Evolutionary conservation across 2,888 invertebrate genomes (phyloP).

Genomic region (Chrysomela aeneicollis): DNA sequence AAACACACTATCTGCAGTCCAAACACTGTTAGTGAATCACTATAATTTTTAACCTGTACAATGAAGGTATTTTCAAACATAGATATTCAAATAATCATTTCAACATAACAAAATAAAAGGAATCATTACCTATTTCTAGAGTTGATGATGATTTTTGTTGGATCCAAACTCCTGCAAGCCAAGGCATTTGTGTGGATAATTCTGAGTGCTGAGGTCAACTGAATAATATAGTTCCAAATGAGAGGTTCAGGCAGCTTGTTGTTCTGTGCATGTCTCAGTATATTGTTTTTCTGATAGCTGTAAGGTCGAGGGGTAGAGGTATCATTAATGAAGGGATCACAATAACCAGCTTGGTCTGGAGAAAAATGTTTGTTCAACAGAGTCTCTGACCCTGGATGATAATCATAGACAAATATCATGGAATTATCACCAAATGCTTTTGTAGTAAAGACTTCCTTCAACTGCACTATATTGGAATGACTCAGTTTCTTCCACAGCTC

Average conservation of each 20-base stretch:
- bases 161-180: slow-evolving; percentile 86
- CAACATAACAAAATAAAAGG: slow-evolving; percentile 1
- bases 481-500: slow-evolving; percentile 95
- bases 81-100: too few relatives aligned
- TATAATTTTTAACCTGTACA: too few relatives aligned
- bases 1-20: too few relatives aligned
- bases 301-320: slow-evolving; percentile 82
- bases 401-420: slow-evolving; percentile 95
- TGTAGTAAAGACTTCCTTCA: slow-evolving; percentile 93
- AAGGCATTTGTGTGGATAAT: slow-evolving; percentile 83
- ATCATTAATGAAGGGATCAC: slow-evolving; percentile 84
- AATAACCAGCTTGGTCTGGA: slow-evolving; percentile 69
- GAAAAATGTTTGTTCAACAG: slow-evolving; percentile 86
- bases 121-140: slow-evolving; percentile 52
- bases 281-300: slow-evolving; percentile 83
- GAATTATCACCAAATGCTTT: slow-evolving; percentile 97
- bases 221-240: slow-evolving; percentile 95
- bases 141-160: slow-evolving; percentile 82
- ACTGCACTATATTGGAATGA: slow-evolving; percentile 93
- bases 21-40: too few relatives aligned
- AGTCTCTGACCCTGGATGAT: slow-evolving; percentile 90
- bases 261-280: slow-evolving; percentile 78
- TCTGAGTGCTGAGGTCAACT: slow-evolving; percentile 91
- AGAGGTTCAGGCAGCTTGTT: slow-evolving; percentile 83
- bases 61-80: too few relatives aligned